Conservation (phyloP, 2,888 invertebrate genomes). For the Venustoraphidia nigricollis region DNA sequence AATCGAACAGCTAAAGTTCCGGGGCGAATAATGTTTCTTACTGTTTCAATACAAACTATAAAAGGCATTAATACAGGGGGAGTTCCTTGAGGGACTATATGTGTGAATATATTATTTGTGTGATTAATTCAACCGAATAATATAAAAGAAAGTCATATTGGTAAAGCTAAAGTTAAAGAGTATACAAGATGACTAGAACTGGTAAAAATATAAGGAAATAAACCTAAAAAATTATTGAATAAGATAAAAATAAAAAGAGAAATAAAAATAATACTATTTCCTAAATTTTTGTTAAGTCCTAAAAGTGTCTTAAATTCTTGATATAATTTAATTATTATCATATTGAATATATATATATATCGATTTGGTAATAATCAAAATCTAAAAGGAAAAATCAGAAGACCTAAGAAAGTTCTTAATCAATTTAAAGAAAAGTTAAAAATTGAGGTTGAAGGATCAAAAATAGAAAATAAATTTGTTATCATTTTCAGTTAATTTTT, state of each 20-base stretch:
- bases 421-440: slow-evolving; percentile 40
- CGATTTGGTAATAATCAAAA: slow-evolving; percentile 41
- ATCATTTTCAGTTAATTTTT: slow-evolving; percentile 41
- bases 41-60: slow-evolving; percentile 59
- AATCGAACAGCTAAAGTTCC: slow-evolving; percentile 52
- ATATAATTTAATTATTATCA: slow-evolving; percentile 30
- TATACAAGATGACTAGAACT: slow-evolving; percentile 46
- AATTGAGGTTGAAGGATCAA: slow-evolving; percentile 42
- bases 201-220: slow-evolving; percentile 58
- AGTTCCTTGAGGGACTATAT: slow-evolving; percentile 52
- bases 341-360: slow-evolving; percentile 31
- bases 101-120: slow-evolving; percentile 45
- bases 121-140: slow-evolving; percentile 46
- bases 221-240: slow-evolving; percentile 51
- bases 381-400: slow-evolving; percentile 33
- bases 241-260: slow-evolving; percentile 41
- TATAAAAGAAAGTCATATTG: slow-evolving; percentile 49
- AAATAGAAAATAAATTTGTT: slow-evolving; percentile 50
- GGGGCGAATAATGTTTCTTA: slow-evolving; percentile 56
- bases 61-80: slow-evolving; percentile 48
- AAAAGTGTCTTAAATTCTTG: slow-evolving; percentile 43
- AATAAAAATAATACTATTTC: slow-evolving; percentile 38
- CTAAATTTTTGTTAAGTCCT: slow-evolving; percentile 28
- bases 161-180: slow-evolving; percentile 40
- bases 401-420: slow-evolving; percentile 35